A percentile compares a stretch with the other conserved stretches of the same genome.
phyloP scores from a whole-genome alignment of 2,113 vertebrate genomes.

The Piprites chloris region DNA sequence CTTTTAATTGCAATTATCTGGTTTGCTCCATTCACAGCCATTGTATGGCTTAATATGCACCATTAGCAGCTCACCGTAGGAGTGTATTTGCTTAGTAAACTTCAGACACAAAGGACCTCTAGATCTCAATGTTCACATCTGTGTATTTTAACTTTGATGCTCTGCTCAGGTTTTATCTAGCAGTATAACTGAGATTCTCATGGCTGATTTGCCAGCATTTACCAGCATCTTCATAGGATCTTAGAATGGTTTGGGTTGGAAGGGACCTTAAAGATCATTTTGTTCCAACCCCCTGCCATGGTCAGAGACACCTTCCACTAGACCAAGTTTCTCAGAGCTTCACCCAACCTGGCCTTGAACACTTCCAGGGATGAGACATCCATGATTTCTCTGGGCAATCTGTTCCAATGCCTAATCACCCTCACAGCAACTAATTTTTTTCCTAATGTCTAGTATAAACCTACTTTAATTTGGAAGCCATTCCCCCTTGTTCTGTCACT shows the following conservation, averaged over 20 bases:
- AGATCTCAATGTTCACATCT: neutral
- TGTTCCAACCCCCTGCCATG: neutral
- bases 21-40: neutral
- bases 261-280: neutral
- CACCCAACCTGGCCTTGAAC: neutral
- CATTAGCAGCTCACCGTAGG: neutral
- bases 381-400: neutral
- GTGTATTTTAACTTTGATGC: neutral
- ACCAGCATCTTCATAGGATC: neutral
- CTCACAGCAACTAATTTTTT: neutral
- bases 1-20: neutral
- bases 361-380: neutral
- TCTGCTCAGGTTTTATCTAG: neutral
- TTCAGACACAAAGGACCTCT: neutral
- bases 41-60: neutral
- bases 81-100: neutral
- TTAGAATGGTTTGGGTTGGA: neutral
- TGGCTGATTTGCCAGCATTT: neutral
- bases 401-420: too few relatives aligned
- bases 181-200: neutral
- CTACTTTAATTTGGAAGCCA: neutral
- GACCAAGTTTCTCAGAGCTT: neutral
- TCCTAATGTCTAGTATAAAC: neutral
- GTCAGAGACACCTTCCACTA: neutral
- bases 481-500: neutral